Percentiles rank a stretch among this genome's conserved stretches.
Conservation (phyloP, 2,888 invertebrate species). For the Clunio marinus region DNA sequence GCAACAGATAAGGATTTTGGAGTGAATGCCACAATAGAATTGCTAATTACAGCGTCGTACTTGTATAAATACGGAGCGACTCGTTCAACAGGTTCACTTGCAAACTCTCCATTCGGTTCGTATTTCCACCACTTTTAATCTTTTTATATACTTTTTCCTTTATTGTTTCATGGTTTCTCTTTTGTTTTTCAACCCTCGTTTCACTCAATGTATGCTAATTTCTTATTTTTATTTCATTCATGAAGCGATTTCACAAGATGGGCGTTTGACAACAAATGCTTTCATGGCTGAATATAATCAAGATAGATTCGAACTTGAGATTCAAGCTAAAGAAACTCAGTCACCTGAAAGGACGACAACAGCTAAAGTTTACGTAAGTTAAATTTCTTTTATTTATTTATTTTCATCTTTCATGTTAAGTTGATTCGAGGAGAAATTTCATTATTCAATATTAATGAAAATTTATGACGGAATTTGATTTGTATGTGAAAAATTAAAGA, state of each 20-base stretch:
- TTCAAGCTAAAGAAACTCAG: constrained; percentile 76
- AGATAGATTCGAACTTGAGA: constrained; percentile 77
- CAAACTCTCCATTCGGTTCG: constrained; percentile 73
- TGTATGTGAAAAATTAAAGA: too few species aligned
- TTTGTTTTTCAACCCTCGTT: not conserved
- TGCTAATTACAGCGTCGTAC: constrained; percentile 76
- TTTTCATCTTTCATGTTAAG: too few species aligned
- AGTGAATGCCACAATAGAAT: constrained; percentile 75
- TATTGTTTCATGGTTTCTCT: not conserved
- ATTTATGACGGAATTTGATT: too few species aligned
- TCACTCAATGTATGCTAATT: not conserved
- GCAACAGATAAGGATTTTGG: constrained; percentile 81
- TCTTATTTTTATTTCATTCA: too few species aligned
- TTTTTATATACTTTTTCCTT: not conserved
- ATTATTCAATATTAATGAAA: too few species aligned
- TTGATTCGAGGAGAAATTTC: too few species aligned
- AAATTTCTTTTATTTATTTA: constrained; percentile 11
- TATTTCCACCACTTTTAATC: not conserved
- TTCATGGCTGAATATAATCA: constrained; percentile 87
- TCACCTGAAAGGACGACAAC: constrained; percentile 72
- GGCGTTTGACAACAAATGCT: constrained; percentile 60
- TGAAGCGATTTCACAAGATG: constrained; percentile 50
- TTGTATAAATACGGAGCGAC: constrained; percentile 73
- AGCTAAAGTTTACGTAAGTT: constrained; percentile 72
- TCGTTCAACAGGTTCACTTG: constrained; percentile 76